These are phyloP conservation scores for Pseudachorutes palmiensis DNA, from an alignment of 1,140 invertebrate genomes.

Conservation along the genomic window DNA sequence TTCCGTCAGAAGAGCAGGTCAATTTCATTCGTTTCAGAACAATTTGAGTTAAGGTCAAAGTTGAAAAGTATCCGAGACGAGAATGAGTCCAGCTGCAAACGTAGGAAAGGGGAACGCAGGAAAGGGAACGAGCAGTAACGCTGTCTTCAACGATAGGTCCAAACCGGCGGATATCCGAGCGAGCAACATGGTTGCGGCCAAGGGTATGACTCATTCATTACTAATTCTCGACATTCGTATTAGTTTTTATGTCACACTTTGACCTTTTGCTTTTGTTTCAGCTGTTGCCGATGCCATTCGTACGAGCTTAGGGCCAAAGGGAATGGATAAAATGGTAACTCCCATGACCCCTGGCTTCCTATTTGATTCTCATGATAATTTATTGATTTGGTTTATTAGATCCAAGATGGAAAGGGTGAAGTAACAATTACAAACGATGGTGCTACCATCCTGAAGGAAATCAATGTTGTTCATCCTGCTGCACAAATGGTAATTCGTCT, in stretches of 20 bases:
- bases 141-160: constrained; percentile 72
- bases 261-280: constrained; percentile 46
- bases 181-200: constrained; percentile 95
- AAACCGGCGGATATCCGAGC: constrained; percentile 88
- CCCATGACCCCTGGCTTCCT: no score
- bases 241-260: constrained; percentile 20
- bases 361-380: no score
- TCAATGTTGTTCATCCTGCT: constrained; percentile 97
- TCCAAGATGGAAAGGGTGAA: constrained; percentile 92
- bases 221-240: constrained; percentile 24
- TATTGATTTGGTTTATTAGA: constrained; percentile 48
- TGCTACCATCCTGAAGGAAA: constrained; percentile 97
- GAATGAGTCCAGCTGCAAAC: background rate
- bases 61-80: background rate
- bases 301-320: constrained; percentile 93
- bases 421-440: constrained; percentile 99
- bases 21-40: no score
- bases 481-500: constrained; percentile 84
- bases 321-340: constrained; percentile 99
- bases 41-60: no score
- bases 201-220: constrained; percentile 64
- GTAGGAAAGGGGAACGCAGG: background rate
- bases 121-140: background rate
- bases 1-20: no score
- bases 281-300: constrained; percentile 97